These are phyloP conservation scores for Schizopygopsis malacanthus DNA, from an alignment of 2,797 vertebrate species.

Conservation along the genomic window DNA sequence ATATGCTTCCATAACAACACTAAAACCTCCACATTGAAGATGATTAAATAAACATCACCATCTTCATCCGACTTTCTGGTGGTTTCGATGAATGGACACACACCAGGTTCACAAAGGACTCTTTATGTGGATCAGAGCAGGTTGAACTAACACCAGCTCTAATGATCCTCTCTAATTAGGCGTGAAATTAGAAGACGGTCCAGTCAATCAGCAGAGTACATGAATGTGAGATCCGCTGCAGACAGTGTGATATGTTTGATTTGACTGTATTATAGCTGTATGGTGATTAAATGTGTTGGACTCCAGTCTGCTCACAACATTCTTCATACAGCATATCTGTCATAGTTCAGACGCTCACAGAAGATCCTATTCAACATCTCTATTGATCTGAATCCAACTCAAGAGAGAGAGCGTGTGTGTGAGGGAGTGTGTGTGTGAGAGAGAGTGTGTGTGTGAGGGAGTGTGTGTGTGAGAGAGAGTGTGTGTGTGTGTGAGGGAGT, in stretches of 20 bases:
- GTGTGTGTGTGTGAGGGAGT: no score
- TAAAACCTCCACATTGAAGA: background rate
- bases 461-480: no score
- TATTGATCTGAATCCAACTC: slow-evolving; percentile 29
- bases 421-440: slow-evolving; percentile 32
- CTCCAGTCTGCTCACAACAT: background rate
- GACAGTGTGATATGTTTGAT: no score
- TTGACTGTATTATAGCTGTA: no score
- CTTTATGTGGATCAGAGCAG: background rate
- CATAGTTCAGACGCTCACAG: slow-evolving; percentile 47
- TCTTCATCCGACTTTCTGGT: background rate
- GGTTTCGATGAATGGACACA: background rate
- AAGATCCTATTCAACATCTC: slow-evolving; percentile 66
- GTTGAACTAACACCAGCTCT: background rate
- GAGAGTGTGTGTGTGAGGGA: no score
- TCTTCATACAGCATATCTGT: background rate
- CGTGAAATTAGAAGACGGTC: background rate
- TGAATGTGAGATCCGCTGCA: no score
- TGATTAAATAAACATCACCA: background rate
- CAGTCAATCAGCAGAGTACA: background rate
- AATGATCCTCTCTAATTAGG: background rate
- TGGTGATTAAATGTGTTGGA: no score
- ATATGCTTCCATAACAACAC: background rate
- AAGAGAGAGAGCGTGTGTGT: background rate
- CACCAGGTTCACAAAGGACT: background rate